Evolutionary conservation across 2,888 invertebrate species (phyloP), one percentile per base, ranked within the genome.

Genomic region (Stegana nigrithorax): DNA sequence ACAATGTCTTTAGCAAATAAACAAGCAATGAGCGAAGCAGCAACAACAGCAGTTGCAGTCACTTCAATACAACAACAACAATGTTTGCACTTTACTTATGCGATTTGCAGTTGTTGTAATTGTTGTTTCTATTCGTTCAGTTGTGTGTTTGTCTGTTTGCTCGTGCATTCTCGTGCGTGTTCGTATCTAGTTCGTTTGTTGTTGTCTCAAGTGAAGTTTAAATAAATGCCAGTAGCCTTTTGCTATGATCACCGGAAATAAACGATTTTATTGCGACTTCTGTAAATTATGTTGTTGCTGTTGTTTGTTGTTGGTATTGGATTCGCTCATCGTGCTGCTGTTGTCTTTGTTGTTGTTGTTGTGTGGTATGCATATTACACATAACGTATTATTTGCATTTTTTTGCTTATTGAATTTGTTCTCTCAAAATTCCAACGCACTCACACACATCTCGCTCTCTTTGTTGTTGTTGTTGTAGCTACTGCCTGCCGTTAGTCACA

Each of bases 71-170:
- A 68, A 60, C 29, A 63, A 63, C 64, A 68, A 63, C 62, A 63
- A 70, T 80, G 80, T 79, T 79, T 80, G 76, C 76, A 81, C 76
- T 73, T 73, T 75, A 76, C 74, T 81, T 75, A 77, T 79, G 72
- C 73, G 73, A 75, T 73, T 77, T 78, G 78, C 71, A 75, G n/a
- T 64, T 57, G 59, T 32, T 56, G 58, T 63, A 59, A 57, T 51
- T 47, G 58, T 53, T 57, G 63, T 63, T n/a, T n/a, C n/a, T n/a
- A n/a, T n/a, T n/a, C n/a, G 42, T 25, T 25, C 59, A 64, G 57
- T 70, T 62, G 65, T 69, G 69, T 75, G 62, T 74, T 74, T 73
- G n/a, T n/a, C n/a, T n/a, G n/a, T n/a, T n/a, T n/a, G n/a, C n/a
- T n/a, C n/a, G n/a, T n/a, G n/a, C n/a, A n/a, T n/a, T n/a, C n/a